Base-by-base conservation (phyloP, 2,113 vertebrate genomes). In the Limanda limanda region DNA sequence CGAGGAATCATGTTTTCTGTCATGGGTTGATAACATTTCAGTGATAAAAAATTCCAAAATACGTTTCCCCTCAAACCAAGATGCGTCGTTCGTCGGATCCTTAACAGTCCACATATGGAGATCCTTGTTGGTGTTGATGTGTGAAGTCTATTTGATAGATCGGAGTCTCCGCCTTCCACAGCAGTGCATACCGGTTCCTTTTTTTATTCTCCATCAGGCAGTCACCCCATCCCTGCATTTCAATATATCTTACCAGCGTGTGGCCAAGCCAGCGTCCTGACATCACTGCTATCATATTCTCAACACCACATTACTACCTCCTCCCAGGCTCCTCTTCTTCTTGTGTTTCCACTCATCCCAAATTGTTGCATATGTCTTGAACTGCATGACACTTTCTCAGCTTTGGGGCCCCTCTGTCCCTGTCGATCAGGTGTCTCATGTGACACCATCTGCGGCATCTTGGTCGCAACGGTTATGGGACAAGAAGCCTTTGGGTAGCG, bases 211-310 rank as follows among this genome's bases (percentile, higher is more conserved):
- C 65, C 27, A 52, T 87, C 81, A 27, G 11, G 31, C 57, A 64
- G 91, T 91, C 86, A 88, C 84, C 82, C 74, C 76, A 88, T 72
- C 81, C 82, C 71, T 18, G 42, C 70, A 59, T 86, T 79, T 78
- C 54, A 23, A 77, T 70, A 68, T 45, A 62, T 74, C 74, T 42
- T 6, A 52, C 83, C 52, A 67, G 86, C 56, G 76, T 68, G 68
- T 47, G n/a, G 5, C 82, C 84, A 31, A 56, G 74, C 68, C 83
- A 21, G 31, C 4, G 58, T 56, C 72, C 78, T 84, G 81, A 92
- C 83, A 88, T 92, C 91, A 82, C 73, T 42, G 31, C 4, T 77
- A 90, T 92, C 86, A 24, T 47, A 2, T 92, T 91, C 78, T 85
- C 35, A 5, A 54, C 87, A 88, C 79, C 88, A 80, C 81, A 84